Evolutionary conservation across 2,888 invertebrate species (phyloP).

Genomic region (Sipha maydis): DNA sequence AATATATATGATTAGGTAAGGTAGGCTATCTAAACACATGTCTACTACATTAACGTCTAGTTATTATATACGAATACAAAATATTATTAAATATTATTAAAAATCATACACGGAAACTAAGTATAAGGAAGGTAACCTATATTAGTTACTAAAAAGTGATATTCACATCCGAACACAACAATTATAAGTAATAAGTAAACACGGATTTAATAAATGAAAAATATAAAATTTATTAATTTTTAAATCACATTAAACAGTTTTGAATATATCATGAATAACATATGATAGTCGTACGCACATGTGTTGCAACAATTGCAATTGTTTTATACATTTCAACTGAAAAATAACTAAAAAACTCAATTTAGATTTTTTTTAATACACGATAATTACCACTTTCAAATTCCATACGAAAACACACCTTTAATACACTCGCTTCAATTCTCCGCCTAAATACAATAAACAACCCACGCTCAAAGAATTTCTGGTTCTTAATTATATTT

Average conservation of each 20-base stretch:
- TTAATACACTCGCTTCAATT: background rate
- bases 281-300: background rate
- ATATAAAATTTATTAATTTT: background rate
- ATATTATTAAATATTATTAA: background rate
- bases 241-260: background rate
- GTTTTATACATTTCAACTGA: background rate
- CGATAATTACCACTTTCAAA: background rate
- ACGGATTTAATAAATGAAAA: background rate
- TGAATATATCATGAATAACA: background rate
- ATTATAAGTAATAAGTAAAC: background rate
- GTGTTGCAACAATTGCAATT: too few species aligned
- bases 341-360: background rate
- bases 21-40: background rate
- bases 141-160: background rate
- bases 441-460: background rate
- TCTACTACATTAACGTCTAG: background rate
- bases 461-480: background rate
- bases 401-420: background rate
- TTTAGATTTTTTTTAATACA: background rate
- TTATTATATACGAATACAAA: background rate
- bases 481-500: slow-evolving; percentile 1
- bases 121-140: background rate
- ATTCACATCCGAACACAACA: background rate
- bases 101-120: background rate
- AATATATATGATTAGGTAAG: slow-evolving; percentile 44